Evolutionary conservation across 2,797 vertebrate species (phyloP).

Genomic region (Lates japonicus): DNA sequence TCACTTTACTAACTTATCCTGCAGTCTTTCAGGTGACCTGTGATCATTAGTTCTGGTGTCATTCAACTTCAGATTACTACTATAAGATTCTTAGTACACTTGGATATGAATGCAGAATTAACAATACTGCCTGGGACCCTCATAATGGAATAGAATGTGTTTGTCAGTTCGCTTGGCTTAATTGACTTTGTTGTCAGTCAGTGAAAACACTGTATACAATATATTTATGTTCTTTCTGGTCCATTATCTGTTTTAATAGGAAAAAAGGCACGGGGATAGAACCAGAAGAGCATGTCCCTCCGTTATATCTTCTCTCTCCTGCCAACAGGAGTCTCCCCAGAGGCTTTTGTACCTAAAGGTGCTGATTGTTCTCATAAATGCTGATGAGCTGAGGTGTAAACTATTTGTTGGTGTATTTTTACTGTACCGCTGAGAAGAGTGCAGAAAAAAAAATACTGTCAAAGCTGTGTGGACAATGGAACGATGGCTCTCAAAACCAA

Average conservation of each 20-base stretch:
- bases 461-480: not conserved
- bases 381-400: conserved; percentile 64
- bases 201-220: not conserved
- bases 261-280: not conserved
- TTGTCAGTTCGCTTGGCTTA: not conserved
- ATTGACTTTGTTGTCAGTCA: not conserved
- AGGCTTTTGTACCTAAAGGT: conserved; percentile 55
- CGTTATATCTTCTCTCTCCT: conserved; percentile 26
- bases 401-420: conserved; percentile 34
- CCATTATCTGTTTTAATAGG: conserved; percentile 8
- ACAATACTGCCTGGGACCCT: not conserved
- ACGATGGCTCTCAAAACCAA: not conserved
- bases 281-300: not conserved
- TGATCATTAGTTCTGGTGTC: not conserved
- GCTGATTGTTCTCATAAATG: conserved; percentile 73
- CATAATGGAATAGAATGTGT: not conserved
- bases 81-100: not conserved
- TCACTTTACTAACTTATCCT: conserved; percentile 4
- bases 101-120: not conserved
- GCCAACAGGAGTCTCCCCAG: conserved; percentile 54
- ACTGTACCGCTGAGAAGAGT: not conserved
- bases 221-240: conserved; percentile 1
- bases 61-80: not conserved
- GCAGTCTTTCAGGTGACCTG: not conserved
- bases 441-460: not conserved